These are phyloP conservation scores for Trachythela sp. DNA, from an alignment of 64 coral and sea anemone species.

Conservation along the genomic window DNA sequence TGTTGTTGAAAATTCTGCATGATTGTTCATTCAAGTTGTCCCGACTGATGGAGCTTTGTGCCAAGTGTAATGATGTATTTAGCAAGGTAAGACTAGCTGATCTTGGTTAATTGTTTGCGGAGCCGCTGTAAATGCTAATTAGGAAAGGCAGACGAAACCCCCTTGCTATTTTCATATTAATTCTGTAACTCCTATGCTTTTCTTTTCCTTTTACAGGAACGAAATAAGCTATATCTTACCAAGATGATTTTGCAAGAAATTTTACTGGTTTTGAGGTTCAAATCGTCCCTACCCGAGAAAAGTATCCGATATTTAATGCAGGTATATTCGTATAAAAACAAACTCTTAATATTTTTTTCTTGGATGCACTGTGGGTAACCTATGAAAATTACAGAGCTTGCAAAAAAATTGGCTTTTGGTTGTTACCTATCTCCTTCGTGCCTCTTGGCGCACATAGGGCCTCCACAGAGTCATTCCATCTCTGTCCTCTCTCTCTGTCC, in stretches of 20 bases:
- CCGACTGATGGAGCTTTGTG: conserved; percentile 75
- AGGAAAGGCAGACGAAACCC: neutral
- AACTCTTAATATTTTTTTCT: too few species aligned
- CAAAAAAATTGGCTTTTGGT: too few species aligned
- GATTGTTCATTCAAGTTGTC: conserved; percentile 83
- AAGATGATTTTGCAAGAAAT: conserved; percentile 74
- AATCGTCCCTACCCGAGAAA: conserved; percentile 70
- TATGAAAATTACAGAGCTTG: too few species aligned
- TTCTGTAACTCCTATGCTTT: neutral
- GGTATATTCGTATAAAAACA: conserved; percentile 3
- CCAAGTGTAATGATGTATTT: conserved; percentile 91
- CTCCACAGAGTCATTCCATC: too few species aligned
- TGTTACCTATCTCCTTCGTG: too few species aligned
- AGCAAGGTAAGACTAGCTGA: conserved; percentile 52
- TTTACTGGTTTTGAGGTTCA: conserved; percentile 72
- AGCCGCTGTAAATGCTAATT: neutral
- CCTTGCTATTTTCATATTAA: neutral
- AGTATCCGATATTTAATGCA: conserved; percentile 79
- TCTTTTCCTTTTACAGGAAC: conserved; percentile 44
- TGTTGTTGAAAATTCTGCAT: conserved; percentile 69
- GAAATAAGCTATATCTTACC: conserved; percentile 86
- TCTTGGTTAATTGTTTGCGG: neutral
- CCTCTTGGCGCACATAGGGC: too few species aligned
- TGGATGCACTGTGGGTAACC: too few species aligned
- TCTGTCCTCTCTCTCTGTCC: too few species aligned